Evolutionary conservation across 2,113 vertebrate species (phyloP).

Genomic region (Potamarius usumacintae): DNA sequence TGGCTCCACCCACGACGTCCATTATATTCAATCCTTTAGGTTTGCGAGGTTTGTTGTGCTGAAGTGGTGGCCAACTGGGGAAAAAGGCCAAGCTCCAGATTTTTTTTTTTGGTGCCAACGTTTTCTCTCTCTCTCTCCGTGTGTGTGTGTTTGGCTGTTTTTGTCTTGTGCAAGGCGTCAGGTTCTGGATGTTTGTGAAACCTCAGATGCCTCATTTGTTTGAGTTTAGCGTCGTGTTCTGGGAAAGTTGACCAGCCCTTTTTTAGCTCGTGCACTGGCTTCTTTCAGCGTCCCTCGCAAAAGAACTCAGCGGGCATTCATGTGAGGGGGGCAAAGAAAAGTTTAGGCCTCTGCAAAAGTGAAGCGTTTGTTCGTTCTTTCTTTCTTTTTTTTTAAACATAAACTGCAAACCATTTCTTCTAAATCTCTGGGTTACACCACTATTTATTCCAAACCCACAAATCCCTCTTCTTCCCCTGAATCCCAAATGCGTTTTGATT

Average conservation of each 20-base stretch:
- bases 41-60: neutral
- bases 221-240: slow-evolving; percentile 30
- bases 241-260: slow-evolving; percentile 47
- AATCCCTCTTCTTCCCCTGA: slow-evolving; percentile 42
- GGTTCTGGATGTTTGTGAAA: slow-evolving; percentile 27
- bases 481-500: slow-evolving; percentile 72
- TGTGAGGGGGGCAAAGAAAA: slow-evolving; percentile 34
- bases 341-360: slow-evolving; percentile 33
- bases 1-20: neutral
- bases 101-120: neutral
- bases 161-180: slow-evolving; percentile 11
- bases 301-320: slow-evolving; percentile 44
- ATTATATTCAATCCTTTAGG: neutral
- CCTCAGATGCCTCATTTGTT: slow-evolving; percentile 40
- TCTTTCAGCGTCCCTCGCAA: slow-evolving; percentile 39
- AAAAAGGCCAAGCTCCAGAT: neutral
- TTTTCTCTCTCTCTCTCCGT: neutral
- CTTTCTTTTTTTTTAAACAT: slow-evolving; percentile 18
- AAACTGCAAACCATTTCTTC: slow-evolving; percentile 42
- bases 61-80: neutral
- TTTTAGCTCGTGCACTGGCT: slow-evolving; percentile 41
- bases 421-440: slow-evolving; percentile 42
- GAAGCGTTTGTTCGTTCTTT: neutral
- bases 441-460: slow-evolving; percentile 57
- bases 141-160: slow-evolving; percentile 8